phyloP scores from a whole-genome alignment of 2,888 invertebrate species.

The Euzophera pinguis region DNA sequence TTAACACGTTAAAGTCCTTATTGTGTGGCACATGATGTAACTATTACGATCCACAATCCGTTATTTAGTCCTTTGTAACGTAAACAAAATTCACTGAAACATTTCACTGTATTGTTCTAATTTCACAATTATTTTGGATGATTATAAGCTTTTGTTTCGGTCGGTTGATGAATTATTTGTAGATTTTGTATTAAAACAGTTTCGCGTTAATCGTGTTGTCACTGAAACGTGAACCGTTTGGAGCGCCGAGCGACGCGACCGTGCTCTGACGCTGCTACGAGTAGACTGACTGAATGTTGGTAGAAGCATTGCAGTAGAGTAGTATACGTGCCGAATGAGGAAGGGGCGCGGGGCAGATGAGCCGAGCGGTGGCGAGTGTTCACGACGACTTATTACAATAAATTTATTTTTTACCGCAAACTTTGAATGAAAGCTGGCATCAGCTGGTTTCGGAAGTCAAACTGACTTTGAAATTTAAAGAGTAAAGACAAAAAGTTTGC shows the following conservation, averaged over 20 bases:
- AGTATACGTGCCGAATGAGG: slow-evolving; percentile 61
- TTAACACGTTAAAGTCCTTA: slow-evolving; percentile 55
- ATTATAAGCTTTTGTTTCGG: slow-evolving; percentile 4
- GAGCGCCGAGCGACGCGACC: slow-evolving; percentile 72
- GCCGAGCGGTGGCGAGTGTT: slow-evolving; percentile 75
- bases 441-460: slow-evolving; percentile 40
- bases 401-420: slow-evolving; percentile 72
- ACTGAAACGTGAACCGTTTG: slow-evolving; percentile 60
- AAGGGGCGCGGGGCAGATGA: slow-evolving; percentile 59
- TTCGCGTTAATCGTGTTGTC: slow-evolving; percentile 68
- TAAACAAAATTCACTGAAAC: slow-evolving; percentile 48
- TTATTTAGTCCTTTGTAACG: slow-evolving; percentile 31
- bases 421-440: slow-evolving; percentile 58
- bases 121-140: slow-evolving; percentile 20
- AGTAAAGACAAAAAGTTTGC: slow-evolving; percentile 4
- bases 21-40: slow-evolving; percentile 47
- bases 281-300: slow-evolving; percentile 73
- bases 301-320: slow-evolving; percentile 69
- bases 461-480: slow-evolving; percentile 22
- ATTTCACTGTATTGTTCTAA: slow-evolving; percentile 40
- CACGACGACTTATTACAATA: slow-evolving; percentile 78
- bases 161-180: slow-evolving; percentile 28
- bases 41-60: slow-evolving; percentile 40
- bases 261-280: slow-evolving; percentile 69
- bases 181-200: slow-evolving; percentile 48